Evolutionary conservation across 2,888 invertebrate genomes (phyloP).

Genomic region (Pterobdella sp.): DNA sequence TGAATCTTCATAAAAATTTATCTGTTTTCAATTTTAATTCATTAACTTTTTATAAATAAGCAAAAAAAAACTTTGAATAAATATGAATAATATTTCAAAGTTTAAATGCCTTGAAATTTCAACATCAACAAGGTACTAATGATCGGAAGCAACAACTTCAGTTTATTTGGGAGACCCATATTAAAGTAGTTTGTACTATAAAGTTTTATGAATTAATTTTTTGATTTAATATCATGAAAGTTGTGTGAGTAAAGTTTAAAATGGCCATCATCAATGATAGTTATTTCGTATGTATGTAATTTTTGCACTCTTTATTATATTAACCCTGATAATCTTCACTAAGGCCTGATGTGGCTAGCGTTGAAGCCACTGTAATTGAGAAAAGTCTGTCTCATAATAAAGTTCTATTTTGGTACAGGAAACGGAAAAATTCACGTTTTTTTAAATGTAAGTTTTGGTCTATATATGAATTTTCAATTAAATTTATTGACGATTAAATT

Average conservation of each 20-base stretch:
- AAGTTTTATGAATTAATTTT: not conserved
- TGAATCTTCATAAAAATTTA: too few species aligned
- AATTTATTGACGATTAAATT: not conserved
- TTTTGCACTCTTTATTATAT: not conserved
- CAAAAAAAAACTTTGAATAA: not conserved
- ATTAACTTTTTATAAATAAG: not conserved
- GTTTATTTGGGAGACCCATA: conserved; percentile 52
- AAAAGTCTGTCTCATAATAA: conserved; percentile 48
- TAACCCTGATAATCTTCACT: not conserved
- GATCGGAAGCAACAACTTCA: conserved; percentile 52
- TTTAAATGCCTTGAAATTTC: too few species aligned
- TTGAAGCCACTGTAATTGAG: conserved; percentile 54
- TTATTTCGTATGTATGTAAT: too few species aligned
- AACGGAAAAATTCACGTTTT: conserved; percentile 18
- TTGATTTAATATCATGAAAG: not conserved
- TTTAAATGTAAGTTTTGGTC: conserved; percentile 27
- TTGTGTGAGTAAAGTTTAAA: too few species aligned
- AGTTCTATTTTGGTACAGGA: conserved; percentile 35
- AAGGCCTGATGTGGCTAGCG: conserved; percentile 45
- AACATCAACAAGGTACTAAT: conserved; percentile 48
- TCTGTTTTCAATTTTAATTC: not conserved
- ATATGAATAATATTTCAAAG: not conserved
- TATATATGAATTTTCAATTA: not conserved
- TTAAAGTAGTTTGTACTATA: conserved; percentile 43
- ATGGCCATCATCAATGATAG: too few species aligned